phyloP scores from a whole-genome alignment of 1,140 invertebrate genomes.

The Nautilus pompilius region DNA sequence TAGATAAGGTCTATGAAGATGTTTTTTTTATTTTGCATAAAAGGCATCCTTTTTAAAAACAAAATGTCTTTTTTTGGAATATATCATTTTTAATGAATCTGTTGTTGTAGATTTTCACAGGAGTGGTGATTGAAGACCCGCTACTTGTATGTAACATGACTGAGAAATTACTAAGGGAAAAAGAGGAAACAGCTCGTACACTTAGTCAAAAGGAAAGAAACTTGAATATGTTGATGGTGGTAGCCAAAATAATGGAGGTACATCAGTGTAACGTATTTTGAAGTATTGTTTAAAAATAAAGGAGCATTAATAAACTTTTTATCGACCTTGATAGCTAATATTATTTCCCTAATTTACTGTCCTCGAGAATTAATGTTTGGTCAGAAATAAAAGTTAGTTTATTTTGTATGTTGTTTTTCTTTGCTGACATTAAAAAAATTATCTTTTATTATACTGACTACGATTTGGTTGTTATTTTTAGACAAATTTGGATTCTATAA shows the following conservation, averaged over 20 bases:
- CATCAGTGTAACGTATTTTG: background rate
- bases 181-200: slow-evolving; percentile 27
- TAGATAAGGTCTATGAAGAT: background rate
- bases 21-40: background rate
- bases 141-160: slow-evolving; percentile 47
- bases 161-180: slow-evolving; percentile 22
- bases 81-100: slow-evolving; percentile 8
- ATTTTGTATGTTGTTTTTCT: background rate
- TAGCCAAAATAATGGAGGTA: slow-evolving; percentile 44
- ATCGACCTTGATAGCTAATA: too few relatives aligned
- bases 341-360: too few relatives aligned
- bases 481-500: too few relatives aligned
- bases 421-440: background rate
- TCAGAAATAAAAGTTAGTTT: background rate
- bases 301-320: too few relatives aligned
- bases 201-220: slow-evolving; percentile 43
- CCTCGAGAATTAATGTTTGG: too few relatives aligned
- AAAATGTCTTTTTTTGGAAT: too few relatives aligned
- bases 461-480: too few relatives aligned
- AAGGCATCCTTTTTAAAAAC: background rate
- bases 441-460: too few relatives aligned
- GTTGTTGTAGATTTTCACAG: slow-evolving; percentile 46
- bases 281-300: too few relatives aligned
- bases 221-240: slow-evolving; percentile 25
- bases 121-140: slow-evolving; percentile 49